phyloP scores from a whole-genome alignment of 2,113 vertebrate species.

The Strigops habroptila region DNA sequence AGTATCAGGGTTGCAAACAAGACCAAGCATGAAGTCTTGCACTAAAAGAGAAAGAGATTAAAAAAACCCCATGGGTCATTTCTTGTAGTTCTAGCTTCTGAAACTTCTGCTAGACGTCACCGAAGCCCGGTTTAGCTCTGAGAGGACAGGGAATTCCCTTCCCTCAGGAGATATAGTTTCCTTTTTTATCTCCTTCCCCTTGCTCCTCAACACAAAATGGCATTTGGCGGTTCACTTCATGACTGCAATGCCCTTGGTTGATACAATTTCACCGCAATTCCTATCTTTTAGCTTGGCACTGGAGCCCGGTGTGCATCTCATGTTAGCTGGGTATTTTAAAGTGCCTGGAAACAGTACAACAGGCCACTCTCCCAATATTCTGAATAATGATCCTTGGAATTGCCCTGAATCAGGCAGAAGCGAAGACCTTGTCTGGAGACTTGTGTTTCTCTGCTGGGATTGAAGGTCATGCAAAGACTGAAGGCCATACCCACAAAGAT shows the following conservation, averaged over 20 bases:
- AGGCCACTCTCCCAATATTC: slow-evolving; percentile 47
- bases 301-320: background rate
- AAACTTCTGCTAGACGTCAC: background rate
- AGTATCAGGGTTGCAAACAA: background rate
- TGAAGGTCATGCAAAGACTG: slow-evolving; percentile 42
- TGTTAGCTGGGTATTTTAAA: slow-evolving; percentile 20
- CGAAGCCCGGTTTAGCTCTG: background rate
- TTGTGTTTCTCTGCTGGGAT: slow-evolving; percentile 47
- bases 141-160: slow-evolving; percentile 34
- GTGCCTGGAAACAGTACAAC: slow-evolving; percentile 4
- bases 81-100: background rate
- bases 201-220: background rate
- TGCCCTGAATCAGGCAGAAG: slow-evolving; percentile 61
- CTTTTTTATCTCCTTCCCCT: background rate
- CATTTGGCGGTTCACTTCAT: slow-evolving; percentile 14
- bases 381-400: slow-evolving; percentile 67
- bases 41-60: background rate
- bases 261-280: slow-evolving; percentile 54
- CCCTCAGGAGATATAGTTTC: background rate
- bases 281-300: slow-evolving; percentile 41
- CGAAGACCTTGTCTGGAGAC: slow-evolving; percentile 47
- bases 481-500: slow-evolving; percentile 21
- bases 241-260: slow-evolving; percentile 53
- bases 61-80: background rate
- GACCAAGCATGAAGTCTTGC: background rate